These are phyloP conservation scores for Ophioninae sp. DNA, from an alignment of 2,888 invertebrate genomes.

Conservation along the genomic window DNA sequence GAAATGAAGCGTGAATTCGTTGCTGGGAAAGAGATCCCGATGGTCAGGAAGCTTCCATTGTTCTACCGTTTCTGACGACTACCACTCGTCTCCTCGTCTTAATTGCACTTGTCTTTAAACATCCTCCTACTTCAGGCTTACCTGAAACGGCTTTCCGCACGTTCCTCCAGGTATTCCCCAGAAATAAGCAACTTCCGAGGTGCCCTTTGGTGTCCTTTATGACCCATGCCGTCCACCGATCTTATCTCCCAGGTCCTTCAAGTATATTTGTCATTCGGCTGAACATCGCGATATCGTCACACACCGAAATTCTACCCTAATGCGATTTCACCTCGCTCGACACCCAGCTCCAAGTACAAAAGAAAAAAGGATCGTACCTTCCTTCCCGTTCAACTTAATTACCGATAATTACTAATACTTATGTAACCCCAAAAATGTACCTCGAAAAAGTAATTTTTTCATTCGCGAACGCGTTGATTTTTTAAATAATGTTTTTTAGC, in stretches of 20 bases:
- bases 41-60: constrained; percentile 47
- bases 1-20: constrained; percentile 34
- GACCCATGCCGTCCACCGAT: constrained; percentile 14
- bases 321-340: not conserved
- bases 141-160: constrained; percentile 40
- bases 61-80: constrained; percentile 37
- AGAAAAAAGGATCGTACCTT: not conserved
- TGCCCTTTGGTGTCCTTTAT: not conserved
- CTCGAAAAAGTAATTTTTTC: too few species aligned
- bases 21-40: constrained; percentile 36
- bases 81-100: constrained; percentile 35
- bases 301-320: not conserved
- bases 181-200: constrained; percentile 28
- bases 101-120: constrained; percentile 65
- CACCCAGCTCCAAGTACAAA: not conserved
- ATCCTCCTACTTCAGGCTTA: constrained; percentile 56
- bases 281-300: constrained; percentile 6
- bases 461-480: too few species aligned
- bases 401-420: not conserved
- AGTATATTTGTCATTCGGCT: not conserved
- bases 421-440: too few species aligned
- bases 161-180: constrained; percentile 40
- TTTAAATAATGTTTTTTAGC: too few species aligned
- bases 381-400: not conserved
- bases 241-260: constrained; percentile 20